Evolutionary conservation across 2,797 vertebrate genomes (phyloP).

Genomic region (Leptodactylus fallax): DNA sequence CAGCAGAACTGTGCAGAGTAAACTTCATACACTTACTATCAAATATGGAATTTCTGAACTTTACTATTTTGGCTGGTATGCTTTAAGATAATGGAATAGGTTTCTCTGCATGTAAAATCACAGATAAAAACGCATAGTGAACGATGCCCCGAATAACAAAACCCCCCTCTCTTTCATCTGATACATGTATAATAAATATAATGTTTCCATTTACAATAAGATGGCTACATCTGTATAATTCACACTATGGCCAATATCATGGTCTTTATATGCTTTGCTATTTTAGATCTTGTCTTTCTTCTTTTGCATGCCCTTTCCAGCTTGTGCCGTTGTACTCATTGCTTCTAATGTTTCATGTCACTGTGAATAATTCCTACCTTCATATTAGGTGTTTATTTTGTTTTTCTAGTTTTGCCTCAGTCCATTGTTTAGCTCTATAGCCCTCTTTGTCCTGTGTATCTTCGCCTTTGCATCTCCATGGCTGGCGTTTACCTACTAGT

Average conservation of each 20-base stretch:
- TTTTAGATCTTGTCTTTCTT: neutral
- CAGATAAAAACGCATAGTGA: no score
- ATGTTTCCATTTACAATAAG: neutral
- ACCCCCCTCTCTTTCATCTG: no score
- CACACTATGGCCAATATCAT: neutral
- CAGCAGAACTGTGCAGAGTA: neutral
- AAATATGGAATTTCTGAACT: neutral
- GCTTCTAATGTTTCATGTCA: conserved; percentile 20
- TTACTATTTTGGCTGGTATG: neutral
- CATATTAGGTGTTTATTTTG: conserved; percentile 33
- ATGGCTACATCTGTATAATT: neutral
- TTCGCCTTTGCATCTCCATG: conserved; percentile 43
- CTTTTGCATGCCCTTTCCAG: neutral
- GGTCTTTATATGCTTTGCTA: neutral
- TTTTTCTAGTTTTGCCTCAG: conserved; percentile 13
- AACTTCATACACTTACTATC: neutral
- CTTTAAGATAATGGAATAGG: neutral
- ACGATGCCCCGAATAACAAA: no score
- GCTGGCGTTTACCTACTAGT: conserved; percentile 11
- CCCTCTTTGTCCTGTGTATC: conserved; percentile 8
- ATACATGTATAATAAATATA: neutral
- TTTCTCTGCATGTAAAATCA: neutral
- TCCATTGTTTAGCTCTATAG: conserved; percentile 32
- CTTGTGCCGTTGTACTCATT: neutral
- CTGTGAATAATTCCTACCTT: conserved; percentile 17